phyloP scores from a whole-genome alignment of 2,888 invertebrate species.

The Micoletzkya japonica region DNA sequence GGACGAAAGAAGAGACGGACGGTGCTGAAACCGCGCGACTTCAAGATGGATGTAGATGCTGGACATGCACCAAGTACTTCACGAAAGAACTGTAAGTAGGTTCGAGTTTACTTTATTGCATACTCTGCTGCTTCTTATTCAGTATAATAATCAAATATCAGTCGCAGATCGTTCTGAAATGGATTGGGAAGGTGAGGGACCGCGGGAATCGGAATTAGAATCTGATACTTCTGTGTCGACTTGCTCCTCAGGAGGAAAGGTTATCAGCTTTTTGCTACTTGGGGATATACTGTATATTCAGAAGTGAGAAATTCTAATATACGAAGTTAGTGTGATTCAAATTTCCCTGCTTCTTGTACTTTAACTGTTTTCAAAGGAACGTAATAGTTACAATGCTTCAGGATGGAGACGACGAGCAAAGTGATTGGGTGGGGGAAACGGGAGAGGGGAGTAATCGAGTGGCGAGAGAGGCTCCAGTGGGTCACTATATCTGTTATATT shows the following conservation, averaged over 20 bases:
- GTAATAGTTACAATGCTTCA: background rate
- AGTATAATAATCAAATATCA: background rate
- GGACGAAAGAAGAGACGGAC: background rate
- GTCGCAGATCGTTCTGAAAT: background rate
- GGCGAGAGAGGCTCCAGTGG: slow-evolving; percentile 1
- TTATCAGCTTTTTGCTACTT: background rate
- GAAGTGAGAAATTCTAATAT: no score
- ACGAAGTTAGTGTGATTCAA: no score
- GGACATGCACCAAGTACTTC: background rate
- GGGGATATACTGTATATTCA: no score
- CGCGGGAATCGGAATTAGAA: background rate
- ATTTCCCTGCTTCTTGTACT: no score
- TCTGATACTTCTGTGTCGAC: slow-evolving; percentile 7
- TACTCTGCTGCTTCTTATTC: background rate
- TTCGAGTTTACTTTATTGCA: no score
- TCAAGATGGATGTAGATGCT: slow-evolving; percentile 20
- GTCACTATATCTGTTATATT: background rate
- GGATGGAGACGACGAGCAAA: slow-evolving; percentile 57
- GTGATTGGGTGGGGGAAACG: slow-evolving; percentile 55
- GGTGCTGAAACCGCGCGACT: slow-evolving; percentile 6
- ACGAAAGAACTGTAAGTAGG: slow-evolving; percentile 1
- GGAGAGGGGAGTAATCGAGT: background rate
- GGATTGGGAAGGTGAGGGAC: background rate
- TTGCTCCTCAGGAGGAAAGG: slow-evolving; percentile 16
- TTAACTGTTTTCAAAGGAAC: background rate